Evolutionary conservation across 1,140 invertebrate species (phyloP).

Genomic region (Bathynomus jamesi): DNA sequence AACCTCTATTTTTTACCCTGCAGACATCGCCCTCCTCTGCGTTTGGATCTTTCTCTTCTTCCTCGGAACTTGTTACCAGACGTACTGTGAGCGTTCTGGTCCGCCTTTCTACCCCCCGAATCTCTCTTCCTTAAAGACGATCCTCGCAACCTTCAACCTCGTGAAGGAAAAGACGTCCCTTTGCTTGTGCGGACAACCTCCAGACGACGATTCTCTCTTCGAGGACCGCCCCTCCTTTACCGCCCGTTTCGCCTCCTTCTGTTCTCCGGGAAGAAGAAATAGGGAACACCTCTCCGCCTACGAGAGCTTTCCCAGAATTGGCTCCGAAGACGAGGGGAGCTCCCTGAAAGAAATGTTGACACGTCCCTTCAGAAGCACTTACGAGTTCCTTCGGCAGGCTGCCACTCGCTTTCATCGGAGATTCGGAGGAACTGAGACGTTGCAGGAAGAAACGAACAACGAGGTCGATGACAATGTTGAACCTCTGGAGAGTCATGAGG

Average conservation of each 20-base stretch:
- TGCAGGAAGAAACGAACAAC: not conserved
- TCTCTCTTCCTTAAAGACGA: conserved; percentile 24
- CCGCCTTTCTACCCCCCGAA: conserved; percentile 52
- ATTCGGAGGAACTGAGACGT: not conserved
- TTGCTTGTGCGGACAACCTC: conserved; percentile 15
- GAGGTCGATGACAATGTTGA: not conserved
- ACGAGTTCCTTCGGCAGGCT: not conserved
- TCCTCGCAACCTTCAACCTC: conserved; percentile 12
- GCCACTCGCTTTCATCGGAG: not conserved
- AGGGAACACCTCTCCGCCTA: not conserved
- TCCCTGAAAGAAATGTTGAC: not conserved
- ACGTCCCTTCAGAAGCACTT: not conserved
- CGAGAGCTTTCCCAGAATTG: not conserved
- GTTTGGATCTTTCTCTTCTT: conserved; percentile 50
- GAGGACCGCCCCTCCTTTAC: conserved; percentile 20
- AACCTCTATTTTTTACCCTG: conserved; percentile 40
- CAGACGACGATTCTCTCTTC: conserved; percentile 17
- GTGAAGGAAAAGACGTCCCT: conserved; percentile 18
- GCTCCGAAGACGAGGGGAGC: not conserved
- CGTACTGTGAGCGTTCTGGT: conserved; percentile 46
- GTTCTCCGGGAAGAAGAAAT: not conserved
- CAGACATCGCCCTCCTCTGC: conserved; percentile 52
- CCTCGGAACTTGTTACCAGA: conserved; percentile 49
- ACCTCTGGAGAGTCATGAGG: not conserved
- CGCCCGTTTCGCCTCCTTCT: conserved; percentile 13